Percentiles rank a stretch among this genome's conserved stretches.
Conservation (phyloP, 2,888 invertebrate species). For the Neoascia interrupta region DNA sequence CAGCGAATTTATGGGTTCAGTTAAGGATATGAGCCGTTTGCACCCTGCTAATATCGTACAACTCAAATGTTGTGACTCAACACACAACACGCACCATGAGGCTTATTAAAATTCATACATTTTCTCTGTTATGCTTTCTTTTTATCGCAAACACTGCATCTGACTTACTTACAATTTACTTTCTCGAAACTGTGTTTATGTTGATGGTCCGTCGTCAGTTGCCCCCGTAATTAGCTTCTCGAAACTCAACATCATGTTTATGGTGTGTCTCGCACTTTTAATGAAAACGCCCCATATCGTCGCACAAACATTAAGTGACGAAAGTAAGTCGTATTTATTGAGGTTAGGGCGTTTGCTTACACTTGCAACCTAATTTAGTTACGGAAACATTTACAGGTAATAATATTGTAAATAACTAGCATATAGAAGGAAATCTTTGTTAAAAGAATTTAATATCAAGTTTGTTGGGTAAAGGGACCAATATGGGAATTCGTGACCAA, state of each 20-base stretch:
- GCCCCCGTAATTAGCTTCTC: slow-evolving; percentile 22
- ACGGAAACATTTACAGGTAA: slow-evolving; percentile 10
- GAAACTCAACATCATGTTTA: slow-evolving; percentile 1
- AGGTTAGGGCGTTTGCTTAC: background rate
- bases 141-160: slow-evolving; percentile 13
- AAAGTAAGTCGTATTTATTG: slow-evolving; percentile 4
- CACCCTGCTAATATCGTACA: slow-evolving; percentile 17
- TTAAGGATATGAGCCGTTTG: slow-evolving; percentile 57
- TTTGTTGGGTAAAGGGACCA: background rate
- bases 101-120: slow-evolving; percentile 53
- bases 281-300: background rate
- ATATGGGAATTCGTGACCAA: background rate
- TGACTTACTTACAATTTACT: slow-evolving; percentile 20
- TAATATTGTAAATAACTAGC: too few relatives aligned
- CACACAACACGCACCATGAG: slow-evolving; percentile 30
- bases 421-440: too few relatives aligned
- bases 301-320: slow-evolving; percentile 6
- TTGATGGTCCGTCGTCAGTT: slow-evolving; percentile 25
- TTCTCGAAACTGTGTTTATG: slow-evolving; percentile 14
- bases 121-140: slow-evolving; percentile 3
- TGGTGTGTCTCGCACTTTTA: slow-evolving; percentile 28
- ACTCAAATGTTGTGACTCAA: background rate
- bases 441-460: background rate
- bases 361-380: slow-evolving; percentile 24
- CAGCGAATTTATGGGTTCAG: slow-evolving; percentile 36